Conservation (phyloP, 2,797 vertebrate genomes). For the Sciurus vulgaris region DNA sequence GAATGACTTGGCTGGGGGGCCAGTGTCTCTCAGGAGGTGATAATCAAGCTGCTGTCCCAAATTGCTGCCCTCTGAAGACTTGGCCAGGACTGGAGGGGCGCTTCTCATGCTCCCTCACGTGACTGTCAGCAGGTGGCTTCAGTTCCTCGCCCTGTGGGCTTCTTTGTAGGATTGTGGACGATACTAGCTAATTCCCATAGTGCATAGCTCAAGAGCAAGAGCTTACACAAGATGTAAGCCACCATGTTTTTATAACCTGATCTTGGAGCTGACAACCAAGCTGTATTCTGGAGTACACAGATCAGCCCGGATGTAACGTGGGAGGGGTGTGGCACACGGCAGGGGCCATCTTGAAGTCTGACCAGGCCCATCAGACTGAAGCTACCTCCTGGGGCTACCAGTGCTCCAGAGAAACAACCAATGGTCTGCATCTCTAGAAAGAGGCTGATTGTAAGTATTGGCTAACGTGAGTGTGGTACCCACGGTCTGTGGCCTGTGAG, state of each 20-base stretch:
- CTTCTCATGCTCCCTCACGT: rapidly evolving
- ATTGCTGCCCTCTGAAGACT: not conserved
- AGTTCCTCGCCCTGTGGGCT: not conserved
- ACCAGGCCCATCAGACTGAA: not conserved
- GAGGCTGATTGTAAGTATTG: not conserved
- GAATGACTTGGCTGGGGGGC: not conserved
- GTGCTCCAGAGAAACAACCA: not conserved
- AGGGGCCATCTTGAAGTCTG: not conserved
- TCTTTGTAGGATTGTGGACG: no score
- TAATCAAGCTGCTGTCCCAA: not conserved
- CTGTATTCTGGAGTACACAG: not conserved
- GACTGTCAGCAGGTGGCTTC: not conserved
- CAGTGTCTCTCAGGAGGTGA: not conserved
- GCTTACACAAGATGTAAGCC: not conserved
- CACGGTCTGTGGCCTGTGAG: not conserved
- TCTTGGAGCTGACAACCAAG: not conserved
- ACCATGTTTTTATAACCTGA: not conserved
- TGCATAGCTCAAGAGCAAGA: not conserved
- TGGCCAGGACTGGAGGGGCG: not conserved
- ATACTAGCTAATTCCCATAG: not conserved
- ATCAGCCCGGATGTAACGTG: not conserved
- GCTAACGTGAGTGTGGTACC: not conserved
- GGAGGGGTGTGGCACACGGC: not conserved
- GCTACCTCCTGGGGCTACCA: not conserved
- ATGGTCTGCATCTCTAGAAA: not conserved